Percentiles rank a stretch among this genome's conserved stretches.
Conservation (phyloP, 2,113 vertebrate genomes). For the Mugil cephalus region DNA sequence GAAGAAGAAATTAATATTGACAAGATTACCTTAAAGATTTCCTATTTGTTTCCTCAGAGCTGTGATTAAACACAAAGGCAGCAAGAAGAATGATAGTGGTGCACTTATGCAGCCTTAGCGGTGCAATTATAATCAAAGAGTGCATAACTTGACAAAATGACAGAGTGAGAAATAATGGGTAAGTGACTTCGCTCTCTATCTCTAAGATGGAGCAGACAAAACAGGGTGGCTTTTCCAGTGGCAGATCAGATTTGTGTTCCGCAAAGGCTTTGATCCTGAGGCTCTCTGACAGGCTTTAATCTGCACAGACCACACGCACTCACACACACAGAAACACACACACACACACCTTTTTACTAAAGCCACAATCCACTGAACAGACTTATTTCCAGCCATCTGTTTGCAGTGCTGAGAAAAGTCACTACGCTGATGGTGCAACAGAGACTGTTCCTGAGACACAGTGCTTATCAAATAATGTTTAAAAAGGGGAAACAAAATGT, state of each 20-base stretch:
- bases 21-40: not conserved
- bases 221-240: constrained; percentile 61
- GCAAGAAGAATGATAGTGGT: not conserved
- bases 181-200: constrained; percentile 37
- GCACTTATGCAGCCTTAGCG: constrained; percentile 15
- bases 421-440: not conserved
- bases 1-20: not conserved
- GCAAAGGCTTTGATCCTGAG: constrained; percentile 75
- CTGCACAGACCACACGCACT: constrained; percentile 41
- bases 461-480: constrained; percentile 11
- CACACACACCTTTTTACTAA: constrained; percentile 6
- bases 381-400: constrained; percentile 19
- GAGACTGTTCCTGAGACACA: constrained; percentile 9
- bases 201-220: constrained; percentile 51
- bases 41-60: not conserved
- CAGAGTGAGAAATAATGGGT: constrained; percentile 29
- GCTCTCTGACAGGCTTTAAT: constrained; percentile 77
- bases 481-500: constrained; percentile 9
- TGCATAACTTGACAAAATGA: constrained; percentile 13
- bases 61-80: constrained; percentile 5
- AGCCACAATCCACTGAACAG: constrained; percentile 24
- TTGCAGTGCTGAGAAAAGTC: constrained; percentile 23
- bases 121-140: constrained; percentile 11
- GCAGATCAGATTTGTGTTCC: constrained; percentile 74
- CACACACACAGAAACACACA: not conserved